Conservation (phyloP, 2,113 vertebrate genomes). For the Machaerirhynchus nigripectus region DNA sequence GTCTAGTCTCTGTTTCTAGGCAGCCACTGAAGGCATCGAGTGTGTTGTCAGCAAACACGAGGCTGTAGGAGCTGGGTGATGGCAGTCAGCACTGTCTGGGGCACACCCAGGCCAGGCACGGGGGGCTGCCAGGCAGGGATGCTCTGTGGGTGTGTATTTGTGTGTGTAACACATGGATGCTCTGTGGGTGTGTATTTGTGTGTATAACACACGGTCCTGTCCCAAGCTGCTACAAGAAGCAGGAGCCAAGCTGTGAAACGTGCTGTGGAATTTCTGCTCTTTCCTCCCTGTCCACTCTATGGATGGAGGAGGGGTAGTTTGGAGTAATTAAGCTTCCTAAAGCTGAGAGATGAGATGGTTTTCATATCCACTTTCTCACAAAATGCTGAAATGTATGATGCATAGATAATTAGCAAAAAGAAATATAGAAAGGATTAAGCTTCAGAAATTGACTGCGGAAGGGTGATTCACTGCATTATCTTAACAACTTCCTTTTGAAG, state of each 20-base stretch:
- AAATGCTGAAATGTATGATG: not conserved
- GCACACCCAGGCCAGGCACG: no score
- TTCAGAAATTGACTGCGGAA: not conserved
- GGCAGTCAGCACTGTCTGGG: not conserved
- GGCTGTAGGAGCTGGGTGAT: not conserved
- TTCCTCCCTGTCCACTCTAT: not conserved
- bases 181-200: not conserved
- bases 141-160: not conserved
- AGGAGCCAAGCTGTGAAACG: not conserved
- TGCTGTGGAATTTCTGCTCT: not conserved
- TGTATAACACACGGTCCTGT: rapidly evolving
- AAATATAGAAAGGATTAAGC: not conserved
- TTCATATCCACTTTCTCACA: not conserved
- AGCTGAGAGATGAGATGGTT: not conserved
- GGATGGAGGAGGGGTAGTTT: not conserved
- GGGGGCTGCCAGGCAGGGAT: not conserved
- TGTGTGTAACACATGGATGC: not conserved
- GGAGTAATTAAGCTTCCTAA: not conserved
- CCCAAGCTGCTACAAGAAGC: not conserved
- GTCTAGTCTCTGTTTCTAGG: no score
- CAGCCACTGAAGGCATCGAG: no score
- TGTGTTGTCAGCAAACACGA: not conserved
- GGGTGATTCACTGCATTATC: not conserved
- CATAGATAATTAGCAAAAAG: not conserved
- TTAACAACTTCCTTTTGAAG: slow-evolving; percentile 12